Percentiles rank a stretch among this genome's conserved stretches.
Conservation (phyloP, 2,113 vertebrate species). For the Suncus etruscus region DNA sequence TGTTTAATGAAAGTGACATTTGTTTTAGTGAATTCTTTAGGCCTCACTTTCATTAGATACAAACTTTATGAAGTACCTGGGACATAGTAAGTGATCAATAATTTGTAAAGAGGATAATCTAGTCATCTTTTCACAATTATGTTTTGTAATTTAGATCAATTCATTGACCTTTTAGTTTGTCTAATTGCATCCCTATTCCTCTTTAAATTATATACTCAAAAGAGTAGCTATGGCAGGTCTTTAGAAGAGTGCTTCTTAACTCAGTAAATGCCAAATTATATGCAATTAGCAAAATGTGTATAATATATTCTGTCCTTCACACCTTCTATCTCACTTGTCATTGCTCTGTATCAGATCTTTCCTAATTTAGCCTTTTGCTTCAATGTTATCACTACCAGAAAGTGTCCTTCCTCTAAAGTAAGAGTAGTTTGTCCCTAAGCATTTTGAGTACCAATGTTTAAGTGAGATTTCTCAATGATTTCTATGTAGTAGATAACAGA, state of each 20-base stretch:
- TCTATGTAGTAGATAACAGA: neutral
- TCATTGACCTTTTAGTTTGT: neutral
- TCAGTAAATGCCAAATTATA: neutral
- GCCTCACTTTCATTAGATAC: neutral
- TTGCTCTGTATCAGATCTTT: neutral
- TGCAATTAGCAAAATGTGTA: neutral
- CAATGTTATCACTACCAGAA: neutral
- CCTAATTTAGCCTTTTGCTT: neutral
- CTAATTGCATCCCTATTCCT: neutral
- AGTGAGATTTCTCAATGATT: neutral
- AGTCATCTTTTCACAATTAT: neutral
- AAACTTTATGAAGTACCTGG: neutral
- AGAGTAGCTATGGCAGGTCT: neutral
- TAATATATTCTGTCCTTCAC: neutral
- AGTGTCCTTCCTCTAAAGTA: neutral
- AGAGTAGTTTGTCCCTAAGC: neutral
- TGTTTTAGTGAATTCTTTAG: neutral
- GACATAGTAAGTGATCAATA: neutral
- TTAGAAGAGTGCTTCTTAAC: neutral
- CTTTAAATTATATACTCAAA: neutral
- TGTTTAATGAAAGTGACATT: conserved; percentile 1
- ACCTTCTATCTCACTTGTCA: neutral
- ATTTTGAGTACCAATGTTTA: neutral
- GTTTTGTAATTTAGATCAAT: neutral
- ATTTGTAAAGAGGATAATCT: neutral